Percentiles rank a stretch among this genome's conserved stretches.
phyloP scores from a whole-genome alignment of 2,888 invertebrate species.

The Periphyllus acericola region DNA sequence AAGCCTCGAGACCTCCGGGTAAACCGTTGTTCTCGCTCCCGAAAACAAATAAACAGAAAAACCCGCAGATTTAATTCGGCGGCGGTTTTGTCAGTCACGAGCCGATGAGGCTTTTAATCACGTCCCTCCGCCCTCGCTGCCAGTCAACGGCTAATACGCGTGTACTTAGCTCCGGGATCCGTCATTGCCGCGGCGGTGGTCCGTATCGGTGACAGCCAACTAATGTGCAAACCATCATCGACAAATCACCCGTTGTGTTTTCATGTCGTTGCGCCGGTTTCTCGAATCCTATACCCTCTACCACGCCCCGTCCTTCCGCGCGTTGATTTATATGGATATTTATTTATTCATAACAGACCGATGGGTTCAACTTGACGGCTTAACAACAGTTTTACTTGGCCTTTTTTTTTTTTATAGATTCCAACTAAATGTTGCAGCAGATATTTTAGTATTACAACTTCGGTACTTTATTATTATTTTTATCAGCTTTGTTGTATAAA shows the following conservation, averaged over 20 bases:
- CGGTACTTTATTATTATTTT: no score
- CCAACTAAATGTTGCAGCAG: no score
- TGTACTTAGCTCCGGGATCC: neutral
- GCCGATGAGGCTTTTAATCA: neutral
- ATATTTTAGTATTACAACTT: no score
- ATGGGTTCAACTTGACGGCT: no score
- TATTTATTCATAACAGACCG: no score
- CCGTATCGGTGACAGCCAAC: neutral
- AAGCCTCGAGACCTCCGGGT: neutral
- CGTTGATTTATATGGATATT: no score
- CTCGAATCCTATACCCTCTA: no score
- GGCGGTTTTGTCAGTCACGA: neutral
- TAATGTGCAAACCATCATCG: slow-evolving; percentile 9
- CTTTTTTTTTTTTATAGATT: no score
- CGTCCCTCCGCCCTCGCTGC: neutral
- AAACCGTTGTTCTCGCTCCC: neutral
- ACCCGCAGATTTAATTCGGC: neutral
- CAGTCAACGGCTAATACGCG: neutral
- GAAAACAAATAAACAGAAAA: neutral
- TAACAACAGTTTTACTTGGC: no score
- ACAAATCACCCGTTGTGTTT: neutral
- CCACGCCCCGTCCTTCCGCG: no score
- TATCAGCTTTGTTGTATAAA: no score
- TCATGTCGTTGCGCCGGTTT: no score
- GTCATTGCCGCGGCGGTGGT: neutral